phyloP scores from a whole-genome alignment of 2,797 vertebrate genomes.

The Mus caroli region DNA sequence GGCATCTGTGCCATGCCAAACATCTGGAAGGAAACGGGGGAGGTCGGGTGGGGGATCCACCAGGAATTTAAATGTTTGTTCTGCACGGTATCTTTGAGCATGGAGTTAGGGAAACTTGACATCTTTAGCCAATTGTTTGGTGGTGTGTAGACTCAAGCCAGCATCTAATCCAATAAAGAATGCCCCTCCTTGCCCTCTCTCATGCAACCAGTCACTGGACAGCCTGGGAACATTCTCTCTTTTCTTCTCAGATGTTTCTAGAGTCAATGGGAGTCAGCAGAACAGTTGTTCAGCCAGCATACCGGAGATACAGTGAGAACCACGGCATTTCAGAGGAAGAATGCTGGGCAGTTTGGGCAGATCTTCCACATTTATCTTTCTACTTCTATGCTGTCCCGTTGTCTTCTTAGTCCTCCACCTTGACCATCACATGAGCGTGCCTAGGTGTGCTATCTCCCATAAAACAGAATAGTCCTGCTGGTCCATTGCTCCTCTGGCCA shows the following conservation, averaged over 20 bases:
- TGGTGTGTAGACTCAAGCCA: neutral
- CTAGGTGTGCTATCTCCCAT: neutral
- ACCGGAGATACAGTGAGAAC: neutral
- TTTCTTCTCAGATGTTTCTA: neutral
- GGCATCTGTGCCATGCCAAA: conserved; percentile 57
- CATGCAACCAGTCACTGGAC: neutral
- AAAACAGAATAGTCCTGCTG: neutral
- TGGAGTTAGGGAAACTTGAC: neutral
- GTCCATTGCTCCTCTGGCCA: neutral
- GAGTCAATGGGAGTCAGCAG: neutral
- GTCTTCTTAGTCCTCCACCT: neutral
- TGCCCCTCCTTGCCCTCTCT: conserved; percentile 1
- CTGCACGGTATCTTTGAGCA: conserved; percentile 62
- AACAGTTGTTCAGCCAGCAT: neutral
- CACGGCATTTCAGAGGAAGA: neutral
- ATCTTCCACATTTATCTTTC: neutral
- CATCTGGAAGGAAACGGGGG: conserved; percentile 61
- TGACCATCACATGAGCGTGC: fast-evolving
- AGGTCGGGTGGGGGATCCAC: neutral
- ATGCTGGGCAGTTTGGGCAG: neutral
- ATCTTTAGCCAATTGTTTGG: conserved; percentile 47
- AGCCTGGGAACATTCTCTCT: neutral
- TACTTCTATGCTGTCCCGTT: neutral
- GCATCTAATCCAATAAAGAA: neutral
- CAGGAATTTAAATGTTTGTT: conserved; percentile 68